Base-by-base conservation (phyloP, 2,888 invertebrate species). In the Drosophila anomelani region DNA sequence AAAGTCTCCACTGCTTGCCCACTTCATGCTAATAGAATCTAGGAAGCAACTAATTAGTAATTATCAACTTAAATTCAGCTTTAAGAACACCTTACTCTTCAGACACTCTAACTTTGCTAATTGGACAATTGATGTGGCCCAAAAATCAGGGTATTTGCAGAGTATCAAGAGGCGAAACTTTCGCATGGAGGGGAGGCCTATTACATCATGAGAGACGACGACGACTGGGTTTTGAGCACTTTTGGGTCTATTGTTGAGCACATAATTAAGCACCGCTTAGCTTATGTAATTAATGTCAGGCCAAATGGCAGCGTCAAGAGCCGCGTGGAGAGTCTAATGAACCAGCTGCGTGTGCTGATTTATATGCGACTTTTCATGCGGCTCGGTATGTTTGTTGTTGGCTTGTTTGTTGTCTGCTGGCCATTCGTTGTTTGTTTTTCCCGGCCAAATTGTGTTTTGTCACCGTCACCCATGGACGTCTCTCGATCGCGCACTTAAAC, bases 201-300 rank as follows among this genome's bases (percentile, higher is more conserved):
- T 83, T 83, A 84, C 83, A 79, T 86, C 83, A 83, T 78, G 71
- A 51, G 46, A 59, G 49, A 36, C 64, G 85, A 36, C 64, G 85
- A 70, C 61, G 29, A 29, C 29, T 70, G 36, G 56, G 59, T 67
- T 13, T 39, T 26, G 61, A 82, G 87, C 80, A 85, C 82, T 85
- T 79, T 78, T 87, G 59, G 59, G 63, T 73, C 85, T 73, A 84
- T 83, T 87, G 83, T 87, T 85, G 88, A 85, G 79, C 81, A 77
- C 77, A 85, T 85, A 88, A 88, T 88, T 85, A 85, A 88, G 86
- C 87, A 76, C 69, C 77, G 82, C 81, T 81, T 86, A 86, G 85
- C 86, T 86, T 86, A 88, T 86, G 77, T 84, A 88, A 86, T 86
- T 86, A 88, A 88, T 72, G 73, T 73, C 73, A 71, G 44, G 64